Percentiles rank a stretch among this genome's conserved stretches.
Conservation (phyloP, 2,888 invertebrate genomes). For the Pammene aurita region DNA sequence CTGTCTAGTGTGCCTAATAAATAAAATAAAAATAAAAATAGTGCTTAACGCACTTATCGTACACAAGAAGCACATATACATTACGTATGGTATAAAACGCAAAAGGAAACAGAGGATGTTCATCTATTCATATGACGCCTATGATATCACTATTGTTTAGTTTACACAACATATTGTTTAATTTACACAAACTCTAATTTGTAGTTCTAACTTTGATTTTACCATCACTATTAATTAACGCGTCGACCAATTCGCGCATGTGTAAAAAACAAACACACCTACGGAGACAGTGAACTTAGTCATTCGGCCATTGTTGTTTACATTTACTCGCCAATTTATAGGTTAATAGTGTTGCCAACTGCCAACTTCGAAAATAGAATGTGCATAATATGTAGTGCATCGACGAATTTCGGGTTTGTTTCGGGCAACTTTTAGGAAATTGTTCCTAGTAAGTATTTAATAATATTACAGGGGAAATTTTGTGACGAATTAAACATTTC, state of each 20-base stretch:
- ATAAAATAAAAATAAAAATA: too few relatives aligned
- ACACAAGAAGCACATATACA: too few relatives aligned
- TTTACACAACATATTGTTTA: too few relatives aligned
- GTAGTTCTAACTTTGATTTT: constrained; percentile 3
- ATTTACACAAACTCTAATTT: too few relatives aligned
- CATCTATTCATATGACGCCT: not conserved
- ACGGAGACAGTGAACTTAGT: constrained; percentile 41
- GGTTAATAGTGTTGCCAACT: constrained; percentile 41
- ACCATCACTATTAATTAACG: constrained; percentile 20
- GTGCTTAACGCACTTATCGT: too few relatives aligned
- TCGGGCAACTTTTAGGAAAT: constrained; percentile 3
- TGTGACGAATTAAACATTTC: too few relatives aligned
- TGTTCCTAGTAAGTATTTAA: constrained; percentile 8
- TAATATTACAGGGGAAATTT: too few relatives aligned
- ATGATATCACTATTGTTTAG: too few relatives aligned
- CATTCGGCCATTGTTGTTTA: constrained; percentile 38
- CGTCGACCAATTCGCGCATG: not conserved
- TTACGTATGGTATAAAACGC: too few relatives aligned
- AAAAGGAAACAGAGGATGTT: not conserved
- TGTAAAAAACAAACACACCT: constrained; percentile 32
- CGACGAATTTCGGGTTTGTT: constrained; percentile 20
- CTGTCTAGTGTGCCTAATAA: too few relatives aligned
- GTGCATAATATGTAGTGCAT: too few relatives aligned
- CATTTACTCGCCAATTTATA: constrained; percentile 40
- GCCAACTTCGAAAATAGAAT: constrained; percentile 39